These are phyloP conservation scores for Chaetodon trifascialis DNA, from an alignment of 2,113 vertebrate species.

Conservation along the genomic window DNA sequence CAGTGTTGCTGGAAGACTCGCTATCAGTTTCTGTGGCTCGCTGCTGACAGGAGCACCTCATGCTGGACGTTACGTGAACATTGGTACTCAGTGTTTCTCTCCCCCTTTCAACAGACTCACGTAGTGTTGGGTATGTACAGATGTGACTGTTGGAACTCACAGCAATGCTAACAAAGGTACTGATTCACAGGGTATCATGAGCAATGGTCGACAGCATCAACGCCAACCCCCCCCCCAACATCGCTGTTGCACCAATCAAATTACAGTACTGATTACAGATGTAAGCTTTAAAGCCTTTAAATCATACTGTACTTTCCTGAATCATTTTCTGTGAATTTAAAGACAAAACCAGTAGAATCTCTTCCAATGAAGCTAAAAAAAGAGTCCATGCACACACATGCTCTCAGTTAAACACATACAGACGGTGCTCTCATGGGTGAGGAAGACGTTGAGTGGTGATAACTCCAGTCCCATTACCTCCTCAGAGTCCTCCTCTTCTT, in stretches of 20 bases:
- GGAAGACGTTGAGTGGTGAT: slow-evolving; percentile 43
- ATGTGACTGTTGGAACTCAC: too few relatives aligned
- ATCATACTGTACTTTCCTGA: neutral
- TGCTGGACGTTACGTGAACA: too few relatives aligned
- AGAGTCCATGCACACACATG: neutral
- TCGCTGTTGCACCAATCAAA: neutral
- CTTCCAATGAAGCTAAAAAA: neutral
- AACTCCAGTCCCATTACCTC: slow-evolving; percentile 54
- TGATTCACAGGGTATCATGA: too few relatives aligned
- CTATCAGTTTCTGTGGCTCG: neutral
- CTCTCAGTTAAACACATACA: slow-evolving; percentile 10
- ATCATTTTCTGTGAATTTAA: neutral
- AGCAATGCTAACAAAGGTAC: too few relatives aligned
- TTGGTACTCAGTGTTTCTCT: neutral
- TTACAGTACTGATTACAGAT: neutral
- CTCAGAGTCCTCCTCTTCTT: slow-evolving; percentile 38
- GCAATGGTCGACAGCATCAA: too few relatives aligned
- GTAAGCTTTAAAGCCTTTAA: neutral
- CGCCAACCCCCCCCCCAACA: too few relatives aligned
- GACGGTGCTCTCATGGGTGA: slow-evolving; percentile 9
- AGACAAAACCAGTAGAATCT: neutral
- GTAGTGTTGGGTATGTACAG: too few relatives aligned
- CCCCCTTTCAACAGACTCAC: too few relatives aligned
- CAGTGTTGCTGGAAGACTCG: neutral
- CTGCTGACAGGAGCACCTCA: neutral